Evolutionary conservation across 2,113 vertebrate genomes (phyloP).

Genomic region (Oplegnathus fasciatus): DNA sequence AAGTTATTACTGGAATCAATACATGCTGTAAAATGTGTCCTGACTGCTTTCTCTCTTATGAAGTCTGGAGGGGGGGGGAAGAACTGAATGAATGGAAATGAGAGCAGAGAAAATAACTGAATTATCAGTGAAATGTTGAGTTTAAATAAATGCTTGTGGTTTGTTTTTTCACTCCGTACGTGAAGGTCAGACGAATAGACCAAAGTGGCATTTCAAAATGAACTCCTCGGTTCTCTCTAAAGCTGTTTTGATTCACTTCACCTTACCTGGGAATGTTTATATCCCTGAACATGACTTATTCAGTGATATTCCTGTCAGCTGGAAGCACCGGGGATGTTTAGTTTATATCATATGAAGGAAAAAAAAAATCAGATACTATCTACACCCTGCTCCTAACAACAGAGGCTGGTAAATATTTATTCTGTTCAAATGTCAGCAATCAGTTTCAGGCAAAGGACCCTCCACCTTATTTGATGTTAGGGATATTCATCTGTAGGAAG

Average conservation of each 20-base stretch:
- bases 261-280: constrained; percentile 63
- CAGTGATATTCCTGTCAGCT: constrained; percentile 58
- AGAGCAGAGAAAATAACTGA: constrained; percentile 14
- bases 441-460: constrained; percentile 19
- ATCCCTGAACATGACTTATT: constrained; percentile 74
- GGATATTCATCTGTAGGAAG: constrained; percentile 24
- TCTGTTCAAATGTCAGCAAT: constrained; percentile 58
- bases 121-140: constrained; percentile 52
- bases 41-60: constrained; percentile 27
- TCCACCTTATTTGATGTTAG: neutral
- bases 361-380: constrained; percentile 42
- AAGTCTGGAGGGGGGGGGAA: constrained; percentile 24
- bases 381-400: constrained; percentile 35
- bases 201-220: constrained; percentile 38
- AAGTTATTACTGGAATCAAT: constrained; percentile 70
- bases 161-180: constrained; percentile 29
- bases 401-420: constrained; percentile 53
- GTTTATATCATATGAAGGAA: constrained; percentile 39
- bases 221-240: constrained; percentile 32
- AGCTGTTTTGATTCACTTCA: constrained; percentile 62
- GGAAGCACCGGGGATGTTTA: constrained; percentile 54
- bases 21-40: constrained; percentile 34
- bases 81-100: constrained; percentile 8
- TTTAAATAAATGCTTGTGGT: constrained; percentile 51
- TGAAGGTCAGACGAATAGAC: constrained; percentile 59